These are phyloP conservation scores for Rhynchonycteris naso DNA, from an alignment of 2,797 vertebrate species.

Conservation along the genomic window DNA sequence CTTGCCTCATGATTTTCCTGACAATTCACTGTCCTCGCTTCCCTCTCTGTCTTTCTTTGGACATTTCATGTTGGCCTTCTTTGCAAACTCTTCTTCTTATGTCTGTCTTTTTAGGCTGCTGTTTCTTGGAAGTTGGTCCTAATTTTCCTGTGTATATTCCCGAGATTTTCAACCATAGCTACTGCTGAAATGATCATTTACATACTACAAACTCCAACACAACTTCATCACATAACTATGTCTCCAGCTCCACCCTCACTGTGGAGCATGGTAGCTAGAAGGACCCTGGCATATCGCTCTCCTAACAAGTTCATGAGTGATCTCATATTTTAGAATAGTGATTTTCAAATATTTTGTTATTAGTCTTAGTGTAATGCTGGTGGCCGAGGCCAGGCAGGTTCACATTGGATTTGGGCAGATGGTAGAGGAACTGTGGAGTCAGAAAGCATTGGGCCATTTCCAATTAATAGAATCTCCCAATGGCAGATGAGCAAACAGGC, in stretches of 20 bases:
- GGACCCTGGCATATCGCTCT: not conserved
- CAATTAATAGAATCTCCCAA: no score
- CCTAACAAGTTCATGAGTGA: not conserved
- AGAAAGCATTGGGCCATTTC: no score
- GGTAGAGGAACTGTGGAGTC: no score
- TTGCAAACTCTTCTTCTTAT: not conserved
- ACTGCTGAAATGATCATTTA: not conserved
- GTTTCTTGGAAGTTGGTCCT: not conserved
- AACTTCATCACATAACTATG: not conserved
- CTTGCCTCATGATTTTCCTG: not conserved
- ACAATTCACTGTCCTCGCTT: not conserved
- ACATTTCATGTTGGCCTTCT: not conserved
- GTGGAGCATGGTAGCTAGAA: not conserved
- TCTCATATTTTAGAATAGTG: not conserved
- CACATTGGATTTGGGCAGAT: no score
- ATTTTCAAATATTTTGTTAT: not conserved
- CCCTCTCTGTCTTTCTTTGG: not conserved
- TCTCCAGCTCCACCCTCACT: not conserved
- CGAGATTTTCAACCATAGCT: not conserved
- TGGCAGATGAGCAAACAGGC: no score
- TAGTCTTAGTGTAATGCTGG: no score
- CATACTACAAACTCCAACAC: not conserved
- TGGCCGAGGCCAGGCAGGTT: no score
- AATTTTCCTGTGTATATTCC: not conserved
- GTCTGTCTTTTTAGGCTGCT: not conserved